These are phyloP conservation scores for Apotomis turbidana DNA, from an alignment of 2,888 invertebrate genomes.

Conservation along the genomic window DNA sequence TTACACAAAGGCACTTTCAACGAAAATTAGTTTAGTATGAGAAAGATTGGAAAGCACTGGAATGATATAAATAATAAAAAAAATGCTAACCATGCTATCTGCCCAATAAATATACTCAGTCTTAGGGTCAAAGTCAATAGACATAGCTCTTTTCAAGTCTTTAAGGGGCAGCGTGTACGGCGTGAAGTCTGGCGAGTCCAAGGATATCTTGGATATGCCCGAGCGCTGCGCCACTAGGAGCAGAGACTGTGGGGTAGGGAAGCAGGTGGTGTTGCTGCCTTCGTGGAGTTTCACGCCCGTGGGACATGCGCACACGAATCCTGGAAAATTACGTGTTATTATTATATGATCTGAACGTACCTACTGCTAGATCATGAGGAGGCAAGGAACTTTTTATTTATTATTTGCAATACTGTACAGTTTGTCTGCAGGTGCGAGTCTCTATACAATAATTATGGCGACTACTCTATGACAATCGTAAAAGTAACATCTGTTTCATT, in stretches of 20 bases:
- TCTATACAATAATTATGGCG: too few species aligned
- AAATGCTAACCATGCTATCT: conserved; percentile 88
- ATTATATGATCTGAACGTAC: too few species aligned
- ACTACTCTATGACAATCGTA: too few species aligned
- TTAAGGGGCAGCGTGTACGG: conserved; percentile 87
- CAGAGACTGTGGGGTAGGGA: conserved; percentile 90
- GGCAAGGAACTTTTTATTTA: too few species aligned
- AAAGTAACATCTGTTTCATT: too few species aligned
- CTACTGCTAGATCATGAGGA: background rate
- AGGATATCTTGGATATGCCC: conserved; percentile 91
- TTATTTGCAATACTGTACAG: too few species aligned
- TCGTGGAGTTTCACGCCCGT: conserved; percentile 88
- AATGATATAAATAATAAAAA: too few species aligned
- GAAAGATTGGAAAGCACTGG: too few species aligned
- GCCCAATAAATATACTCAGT: conserved; percentile 95
- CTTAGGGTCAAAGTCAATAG: conserved; percentile 94
- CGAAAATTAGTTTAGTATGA: too few species aligned
- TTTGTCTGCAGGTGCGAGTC: too few species aligned
- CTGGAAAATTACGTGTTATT: conserved; percentile 62
- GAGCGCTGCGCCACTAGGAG: conserved; percentile 92
- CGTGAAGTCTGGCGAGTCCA: conserved; percentile 95
- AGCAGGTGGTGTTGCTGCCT: conserved; percentile 84
- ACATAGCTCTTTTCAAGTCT: conserved; percentile 92
- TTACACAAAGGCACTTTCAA: too few species aligned
- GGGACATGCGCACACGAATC: conserved; percentile 92